Percentiles rank a stretch among this genome's conserved stretches.
Conservation (phyloP, 2,888 invertebrate species). For the Patella pellucida region DNA sequence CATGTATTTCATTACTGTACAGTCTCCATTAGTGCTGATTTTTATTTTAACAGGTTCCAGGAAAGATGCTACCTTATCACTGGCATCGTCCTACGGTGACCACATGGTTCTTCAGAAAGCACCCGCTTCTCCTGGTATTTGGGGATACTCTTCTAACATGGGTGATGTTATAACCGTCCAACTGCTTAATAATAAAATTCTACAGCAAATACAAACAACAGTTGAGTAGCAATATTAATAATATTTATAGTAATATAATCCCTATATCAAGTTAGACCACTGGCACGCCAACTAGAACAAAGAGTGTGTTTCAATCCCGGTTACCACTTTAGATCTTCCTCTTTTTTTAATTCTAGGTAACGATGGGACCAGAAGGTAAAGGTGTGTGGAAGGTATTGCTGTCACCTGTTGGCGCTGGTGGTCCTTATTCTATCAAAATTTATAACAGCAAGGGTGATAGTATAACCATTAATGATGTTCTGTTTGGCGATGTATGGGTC, state of each 20-base stretch:
- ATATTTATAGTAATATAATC: too few relatives aligned
- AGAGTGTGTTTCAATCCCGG: too few relatives aligned
- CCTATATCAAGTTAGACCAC: too few relatives aligned
- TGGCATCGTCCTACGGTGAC: conserved; percentile 33
- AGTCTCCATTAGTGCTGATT: too few relatives aligned
- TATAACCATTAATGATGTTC: conserved; percentile 49
- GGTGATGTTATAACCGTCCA: conserved; percentile 32
- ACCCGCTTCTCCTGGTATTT: conserved; percentile 39
- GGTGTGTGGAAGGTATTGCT: conserved; percentile 46
- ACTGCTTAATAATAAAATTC: not conserved
- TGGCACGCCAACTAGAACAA: too few relatives aligned
- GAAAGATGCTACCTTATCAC: not conserved
- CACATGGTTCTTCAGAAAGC: conserved; percentile 49
- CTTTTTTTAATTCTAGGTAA: conserved; percentile 3
- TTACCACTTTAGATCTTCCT: too few relatives aligned
- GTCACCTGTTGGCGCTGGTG: conserved; percentile 34
- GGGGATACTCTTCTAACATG: conserved; percentile 39
- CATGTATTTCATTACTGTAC: too few relatives aligned
- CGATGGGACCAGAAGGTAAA: conserved; percentile 9
- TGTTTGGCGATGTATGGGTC: conserved; percentile 67
- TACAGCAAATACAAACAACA: not conserved
- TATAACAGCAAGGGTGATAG: conserved; percentile 40
- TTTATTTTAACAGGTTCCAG: too few relatives aligned
- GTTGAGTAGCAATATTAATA: not conserved
- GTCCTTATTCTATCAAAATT: conserved; percentile 47